Conservation (phyloP, 2,113 vertebrate genomes). For the Porphyrio hochstetteri region DNA sequence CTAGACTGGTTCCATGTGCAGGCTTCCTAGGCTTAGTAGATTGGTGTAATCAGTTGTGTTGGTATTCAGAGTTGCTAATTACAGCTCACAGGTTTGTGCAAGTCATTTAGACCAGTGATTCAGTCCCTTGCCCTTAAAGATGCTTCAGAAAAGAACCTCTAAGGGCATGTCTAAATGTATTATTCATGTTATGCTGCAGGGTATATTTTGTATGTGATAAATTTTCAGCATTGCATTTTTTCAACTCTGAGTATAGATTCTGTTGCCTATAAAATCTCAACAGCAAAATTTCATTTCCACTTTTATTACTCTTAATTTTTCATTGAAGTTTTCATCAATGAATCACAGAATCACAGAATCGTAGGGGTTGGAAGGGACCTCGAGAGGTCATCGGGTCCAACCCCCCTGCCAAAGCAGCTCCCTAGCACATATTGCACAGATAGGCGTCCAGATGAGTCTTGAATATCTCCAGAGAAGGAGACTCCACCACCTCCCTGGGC, state of each 20-base stretch:
- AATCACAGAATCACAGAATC: too few relatives aligned
- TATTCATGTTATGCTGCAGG: not conserved
- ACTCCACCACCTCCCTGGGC: too few relatives aligned
- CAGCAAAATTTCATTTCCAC: not conserved
- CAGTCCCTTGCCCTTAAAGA: not conserved
- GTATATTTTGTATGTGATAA: not conserved
- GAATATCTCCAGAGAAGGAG: too few relatives aligned
- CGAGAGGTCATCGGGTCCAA: too few relatives aligned
- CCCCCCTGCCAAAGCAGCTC: too few relatives aligned
- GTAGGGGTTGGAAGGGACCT: too few relatives aligned
- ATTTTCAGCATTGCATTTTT: not conserved
- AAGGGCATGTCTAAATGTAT: not conserved
- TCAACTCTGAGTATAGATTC: not conserved
- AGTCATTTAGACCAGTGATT: not conserved
- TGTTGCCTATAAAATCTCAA: not conserved
- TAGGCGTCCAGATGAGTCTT: too few relatives aligned
- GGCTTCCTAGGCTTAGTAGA: not conserved
- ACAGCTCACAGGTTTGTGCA: not conserved
- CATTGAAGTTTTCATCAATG: not conserved
- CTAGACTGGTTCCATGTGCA: not conserved
- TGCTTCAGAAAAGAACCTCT: not conserved
- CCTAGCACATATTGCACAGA: too few relatives aligned
- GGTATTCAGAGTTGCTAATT: not conserved
- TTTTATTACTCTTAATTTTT: not conserved
- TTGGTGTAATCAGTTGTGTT: not conserved